phyloP scores from a whole-genome alignment of 2,888 invertebrate genomes.

The Dascillus cervinus region DNA sequence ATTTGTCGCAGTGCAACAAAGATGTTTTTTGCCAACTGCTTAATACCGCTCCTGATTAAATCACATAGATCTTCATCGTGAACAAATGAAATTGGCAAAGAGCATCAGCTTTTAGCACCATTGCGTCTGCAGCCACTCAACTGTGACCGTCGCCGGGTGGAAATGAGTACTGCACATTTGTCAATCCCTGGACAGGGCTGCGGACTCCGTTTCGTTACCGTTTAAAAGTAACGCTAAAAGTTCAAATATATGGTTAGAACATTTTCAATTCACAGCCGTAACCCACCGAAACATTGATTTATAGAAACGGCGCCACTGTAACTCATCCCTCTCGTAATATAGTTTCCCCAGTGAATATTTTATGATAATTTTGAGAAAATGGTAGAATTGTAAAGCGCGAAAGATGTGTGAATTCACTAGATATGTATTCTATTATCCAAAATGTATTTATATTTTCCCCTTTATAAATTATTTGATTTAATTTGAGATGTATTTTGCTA shows the following conservation, averaged over 20 bases:
- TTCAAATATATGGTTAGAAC: conserved; percentile 15
- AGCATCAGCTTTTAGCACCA: conserved; percentile 14
- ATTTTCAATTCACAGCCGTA: conserved; percentile 19
- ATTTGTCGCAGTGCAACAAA: conserved; percentile 10
- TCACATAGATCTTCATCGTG: conserved; percentile 23
- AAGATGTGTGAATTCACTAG: conserved; percentile 18
- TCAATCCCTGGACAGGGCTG: conserved; percentile 7
- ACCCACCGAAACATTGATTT: conserved; percentile 27
- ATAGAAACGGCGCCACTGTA: conserved; percentile 27
- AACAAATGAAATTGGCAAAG: conserved; percentile 9
- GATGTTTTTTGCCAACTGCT: conserved; percentile 10
- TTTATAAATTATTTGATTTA: too few relatives aligned
- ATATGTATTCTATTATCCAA: conserved; percentile 16
- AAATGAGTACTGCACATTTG: conserved; percentile 13
- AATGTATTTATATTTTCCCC: conserved; percentile 19
- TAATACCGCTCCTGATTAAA: conserved; percentile 24
- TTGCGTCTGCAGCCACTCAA: conserved; percentile 9
- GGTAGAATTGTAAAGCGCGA: conserved; percentile 16
- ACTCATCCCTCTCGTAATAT: conserved; percentile 30
- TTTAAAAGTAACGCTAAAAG: too few relatives aligned
- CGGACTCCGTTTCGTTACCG: conserved; percentile 9
- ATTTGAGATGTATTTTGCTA: too few relatives aligned
- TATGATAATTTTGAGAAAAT: conserved; percentile 30
- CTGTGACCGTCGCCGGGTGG: conserved; percentile 15
- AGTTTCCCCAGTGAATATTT: conserved; percentile 34